These are phyloP conservation scores for Grammomys dolichurus DNA, from an alignment of 2,113 vertebrate species.

Conservation along the genomic window DNA sequence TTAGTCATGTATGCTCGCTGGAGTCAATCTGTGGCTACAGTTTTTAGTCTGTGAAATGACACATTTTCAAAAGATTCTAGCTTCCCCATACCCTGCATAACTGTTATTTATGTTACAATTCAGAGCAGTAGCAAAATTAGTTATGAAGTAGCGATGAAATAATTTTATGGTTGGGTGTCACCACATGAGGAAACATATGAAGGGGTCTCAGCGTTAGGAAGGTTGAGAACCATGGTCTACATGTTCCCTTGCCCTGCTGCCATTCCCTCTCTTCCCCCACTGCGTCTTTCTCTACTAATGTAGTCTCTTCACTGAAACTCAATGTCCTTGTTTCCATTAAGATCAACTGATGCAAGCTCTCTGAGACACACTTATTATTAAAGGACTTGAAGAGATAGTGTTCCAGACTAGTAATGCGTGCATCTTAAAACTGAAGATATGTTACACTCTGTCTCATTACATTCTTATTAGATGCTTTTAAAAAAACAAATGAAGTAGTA, in stretches of 20 bases:
- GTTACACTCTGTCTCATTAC: not conserved
- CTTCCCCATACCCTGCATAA: not conserved
- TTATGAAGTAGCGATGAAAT: not conserved
- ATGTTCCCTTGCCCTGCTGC: not conserved
- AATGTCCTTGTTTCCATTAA: not conserved
- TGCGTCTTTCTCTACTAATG: not conserved
- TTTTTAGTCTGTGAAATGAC: slow-evolving; percentile 7
- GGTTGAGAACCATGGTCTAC: not conserved
- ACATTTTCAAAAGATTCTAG: not conserved
- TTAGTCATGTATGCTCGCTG: not conserved
- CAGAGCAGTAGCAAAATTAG: not conserved
- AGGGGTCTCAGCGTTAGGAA: not conserved
- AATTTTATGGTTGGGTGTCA: not conserved
- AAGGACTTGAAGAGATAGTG: not conserved
- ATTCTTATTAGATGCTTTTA: not conserved
- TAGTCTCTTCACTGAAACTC: not conserved
- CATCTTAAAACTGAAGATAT: not conserved
- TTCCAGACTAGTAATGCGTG: not conserved
- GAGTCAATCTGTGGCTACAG: not conserved
- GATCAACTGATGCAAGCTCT: not conserved
- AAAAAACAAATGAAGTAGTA: not conserved
- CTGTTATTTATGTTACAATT: not conserved
- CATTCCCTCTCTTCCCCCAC: not conserved
- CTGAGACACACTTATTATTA: not conserved
- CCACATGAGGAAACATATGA: not conserved